These are phyloP conservation scores for Catharus ustulatus DNA, from an alignment of 2,797 vertebrate genomes.

Conservation along the genomic window DNA sequence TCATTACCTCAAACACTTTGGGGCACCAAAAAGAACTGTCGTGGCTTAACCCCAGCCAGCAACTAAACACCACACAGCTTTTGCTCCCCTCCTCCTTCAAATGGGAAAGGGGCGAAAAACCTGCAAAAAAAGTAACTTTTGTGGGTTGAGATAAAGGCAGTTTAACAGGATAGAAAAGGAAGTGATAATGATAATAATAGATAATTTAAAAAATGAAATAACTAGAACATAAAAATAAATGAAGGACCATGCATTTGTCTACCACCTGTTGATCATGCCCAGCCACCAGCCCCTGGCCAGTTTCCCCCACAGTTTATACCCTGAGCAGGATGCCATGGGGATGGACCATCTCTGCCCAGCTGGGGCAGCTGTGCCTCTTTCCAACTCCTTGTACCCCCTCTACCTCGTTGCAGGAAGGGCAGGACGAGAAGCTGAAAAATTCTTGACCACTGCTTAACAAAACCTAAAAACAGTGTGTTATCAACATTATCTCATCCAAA, in stretches of 20 bases:
- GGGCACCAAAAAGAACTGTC: neutral
- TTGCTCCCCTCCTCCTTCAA: neutral
- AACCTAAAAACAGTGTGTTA: neutral
- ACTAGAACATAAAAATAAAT: neutral
- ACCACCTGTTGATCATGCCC: neutral
- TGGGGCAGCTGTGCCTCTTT: neutral
- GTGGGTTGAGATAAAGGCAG: neutral
- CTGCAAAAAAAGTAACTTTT: neutral
- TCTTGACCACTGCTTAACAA: neutral
- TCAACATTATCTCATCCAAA: neutral
- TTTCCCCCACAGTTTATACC: neutral
- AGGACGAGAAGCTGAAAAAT: neutral
- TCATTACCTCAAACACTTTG: neutral
- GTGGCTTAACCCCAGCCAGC: accelerated
- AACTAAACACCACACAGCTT: neutral
- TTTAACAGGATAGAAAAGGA: neutral
- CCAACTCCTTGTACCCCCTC: neutral
- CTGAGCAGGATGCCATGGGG: neutral
- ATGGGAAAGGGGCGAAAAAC: neutral
- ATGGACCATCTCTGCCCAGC: neutral
- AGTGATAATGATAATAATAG: neutral
- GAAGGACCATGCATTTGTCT: neutral
- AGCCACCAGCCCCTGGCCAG: neutral
- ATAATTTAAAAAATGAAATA: accelerated
- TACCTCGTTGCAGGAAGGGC: accelerated